These are phyloP conservation scores for Ephialtes manifestator DNA, from an alignment of 2,888 invertebrate species.

Conservation along the genomic window DNA sequence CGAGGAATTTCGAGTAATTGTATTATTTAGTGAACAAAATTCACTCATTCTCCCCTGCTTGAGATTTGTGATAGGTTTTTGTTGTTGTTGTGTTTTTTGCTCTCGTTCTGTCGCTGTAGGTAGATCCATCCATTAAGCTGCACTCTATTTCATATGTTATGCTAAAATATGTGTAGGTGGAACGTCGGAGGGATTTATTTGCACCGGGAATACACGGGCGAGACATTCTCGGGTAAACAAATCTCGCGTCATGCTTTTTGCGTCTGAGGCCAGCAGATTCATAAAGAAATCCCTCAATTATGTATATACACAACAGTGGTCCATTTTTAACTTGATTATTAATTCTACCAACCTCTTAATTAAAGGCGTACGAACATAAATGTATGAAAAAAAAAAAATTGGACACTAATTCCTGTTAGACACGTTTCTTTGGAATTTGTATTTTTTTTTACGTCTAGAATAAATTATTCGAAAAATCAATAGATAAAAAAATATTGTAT, in stretches of 20 bases:
- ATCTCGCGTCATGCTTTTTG: neutral
- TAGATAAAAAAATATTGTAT: no score
- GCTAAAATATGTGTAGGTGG: neutral
- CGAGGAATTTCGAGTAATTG: no score
- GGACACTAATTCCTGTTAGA: no score
- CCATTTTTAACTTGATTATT: no score
- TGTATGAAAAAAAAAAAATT: no score
- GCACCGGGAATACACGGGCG: neutral
- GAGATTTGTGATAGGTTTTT: conserved; percentile 5
- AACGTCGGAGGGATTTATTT: conserved; percentile 32
- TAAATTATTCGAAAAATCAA: no score
- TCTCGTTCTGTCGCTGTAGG: neutral
- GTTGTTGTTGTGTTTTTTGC: neutral
- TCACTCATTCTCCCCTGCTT: neutral
- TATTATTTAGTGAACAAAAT: no score
- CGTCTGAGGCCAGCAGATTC: neutral
- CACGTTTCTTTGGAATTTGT: no score
- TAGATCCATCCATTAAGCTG: neutral
- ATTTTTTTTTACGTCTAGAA: no score
- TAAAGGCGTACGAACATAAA: no score
- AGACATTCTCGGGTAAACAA: conserved; percentile 11
- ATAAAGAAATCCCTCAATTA: neutral
- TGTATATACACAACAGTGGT: neutral
- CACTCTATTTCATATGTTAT: neutral
- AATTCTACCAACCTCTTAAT: no score